Conservation (phyloP, 2,888 invertebrate genomes). For the Liodrosophila aerea region DNA sequence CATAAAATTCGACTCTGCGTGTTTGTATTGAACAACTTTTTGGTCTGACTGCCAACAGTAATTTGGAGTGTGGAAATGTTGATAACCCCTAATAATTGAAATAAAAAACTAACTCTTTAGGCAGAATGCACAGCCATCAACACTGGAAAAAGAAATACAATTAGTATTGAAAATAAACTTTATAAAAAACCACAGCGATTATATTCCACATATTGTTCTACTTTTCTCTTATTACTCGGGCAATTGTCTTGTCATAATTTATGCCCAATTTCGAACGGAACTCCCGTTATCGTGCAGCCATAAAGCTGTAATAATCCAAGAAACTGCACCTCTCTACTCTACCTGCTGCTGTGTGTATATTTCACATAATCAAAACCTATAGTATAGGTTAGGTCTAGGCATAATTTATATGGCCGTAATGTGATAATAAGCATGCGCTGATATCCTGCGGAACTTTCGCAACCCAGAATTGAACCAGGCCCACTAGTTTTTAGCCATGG, state of each 20-base stretch:
- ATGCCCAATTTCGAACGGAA: conserved; percentile 39
- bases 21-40: background rate
- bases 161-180: background rate
- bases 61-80: conserved; percentile 63
- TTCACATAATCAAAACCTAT: conserved; percentile 56
- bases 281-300: conserved; percentile 55
- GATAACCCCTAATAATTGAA: conserved; percentile 59
- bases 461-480: conserved; percentile 21
- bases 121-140: conserved; percentile 39
- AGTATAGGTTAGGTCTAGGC: conserved; percentile 57
- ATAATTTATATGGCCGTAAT: conserved; percentile 73
- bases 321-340: background rate
- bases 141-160: conserved; percentile 17
- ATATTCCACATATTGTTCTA: conserved; percentile 17
- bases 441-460: conserved; percentile 75
- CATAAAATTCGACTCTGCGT: conserved; percentile 15
- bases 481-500: conserved; percentile 1
- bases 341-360: conserved; percentile 29
- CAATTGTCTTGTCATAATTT: conserved; percentile 37
- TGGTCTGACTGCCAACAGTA: background rate
- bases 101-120: conserved; percentile 46
- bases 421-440: conserved; percentile 76
- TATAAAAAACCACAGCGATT: conserved; percentile 5
- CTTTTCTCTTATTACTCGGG: conserved; percentile 12
- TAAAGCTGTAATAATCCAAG: conserved; percentile 22